These are phyloP conservation scores for Plusia festucae DNA, from an alignment of 2,888 invertebrate species.

Conservation along the genomic window DNA sequence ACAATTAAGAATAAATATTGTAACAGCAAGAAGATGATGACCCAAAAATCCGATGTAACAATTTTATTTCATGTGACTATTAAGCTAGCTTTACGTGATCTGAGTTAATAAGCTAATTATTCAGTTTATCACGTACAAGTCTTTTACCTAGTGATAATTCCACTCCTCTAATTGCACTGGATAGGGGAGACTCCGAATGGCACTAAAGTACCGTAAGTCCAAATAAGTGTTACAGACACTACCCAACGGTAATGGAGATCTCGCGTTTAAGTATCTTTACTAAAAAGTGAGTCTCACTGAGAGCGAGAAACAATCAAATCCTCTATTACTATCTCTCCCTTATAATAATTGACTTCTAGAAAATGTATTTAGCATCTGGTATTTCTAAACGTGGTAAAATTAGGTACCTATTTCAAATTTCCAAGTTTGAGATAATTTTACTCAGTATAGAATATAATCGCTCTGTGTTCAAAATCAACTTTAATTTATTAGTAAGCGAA, in stretches of 20 bases:
- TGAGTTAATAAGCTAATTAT: slow-evolving; percentile 17
- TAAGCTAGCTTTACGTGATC: not conserved
- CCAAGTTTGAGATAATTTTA: too few relatives aligned
- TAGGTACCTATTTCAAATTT: too few relatives aligned
- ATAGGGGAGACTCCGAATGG: slow-evolving; percentile 22
- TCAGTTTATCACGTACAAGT: not conserved
- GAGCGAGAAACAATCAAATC: slow-evolving; percentile 17
- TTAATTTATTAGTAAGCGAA: too few relatives aligned
- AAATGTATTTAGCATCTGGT: too few relatives aligned
- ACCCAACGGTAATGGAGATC: slow-evolving; percentile 51
- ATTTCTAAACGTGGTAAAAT: too few relatives aligned
- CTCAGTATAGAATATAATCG: too few relatives aligned
- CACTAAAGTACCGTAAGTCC: slow-evolving; percentile 38
- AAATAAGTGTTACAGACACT: slow-evolving; percentile 49
- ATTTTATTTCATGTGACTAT: not conserved
- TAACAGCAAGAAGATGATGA: too few relatives aligned
- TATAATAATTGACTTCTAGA: too few relatives aligned
- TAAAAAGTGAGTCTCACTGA: slow-evolving; percentile 15
- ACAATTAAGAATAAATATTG: too few relatives aligned
- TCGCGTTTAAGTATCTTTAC: slow-evolving; percentile 40
- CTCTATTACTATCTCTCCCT: too few relatives aligned
- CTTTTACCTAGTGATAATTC: slow-evolving; percentile 7
- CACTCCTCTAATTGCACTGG: slow-evolving; percentile 25
- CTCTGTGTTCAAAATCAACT: too few relatives aligned
- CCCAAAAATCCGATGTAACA: not conserved